Conservation (phyloP, 2,888 invertebrate genomes). For the Lasioglossum zephyrum region DNA sequence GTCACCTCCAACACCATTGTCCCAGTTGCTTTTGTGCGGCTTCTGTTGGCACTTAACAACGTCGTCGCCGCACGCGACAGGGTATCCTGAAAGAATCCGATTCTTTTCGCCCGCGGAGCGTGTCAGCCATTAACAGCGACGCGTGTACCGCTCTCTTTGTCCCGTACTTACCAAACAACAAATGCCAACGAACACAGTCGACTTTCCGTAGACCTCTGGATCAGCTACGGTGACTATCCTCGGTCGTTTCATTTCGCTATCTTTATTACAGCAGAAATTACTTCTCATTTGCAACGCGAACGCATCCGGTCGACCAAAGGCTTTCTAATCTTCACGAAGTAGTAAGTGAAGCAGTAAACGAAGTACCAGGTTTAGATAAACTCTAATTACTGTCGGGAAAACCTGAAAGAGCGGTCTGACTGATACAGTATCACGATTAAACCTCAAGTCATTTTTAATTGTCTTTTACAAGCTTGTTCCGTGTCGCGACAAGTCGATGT, state of each 20-base stretch:
- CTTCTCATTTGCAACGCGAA: not conserved
- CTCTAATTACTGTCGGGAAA: not conserved
- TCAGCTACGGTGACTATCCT: not conserved
- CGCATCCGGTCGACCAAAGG: not conserved
- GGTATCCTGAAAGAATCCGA: slow-evolving; percentile 18
- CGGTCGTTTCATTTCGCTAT: not conserved
- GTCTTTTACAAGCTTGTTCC: not conserved
- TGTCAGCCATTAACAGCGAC: not conserved
- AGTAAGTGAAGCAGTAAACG: not conserved
- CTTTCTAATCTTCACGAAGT: not conserved
- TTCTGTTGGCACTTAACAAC: slow-evolving; percentile 53
- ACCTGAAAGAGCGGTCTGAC: not conserved
- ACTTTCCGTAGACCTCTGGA: not conserved
- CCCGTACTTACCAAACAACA: not conserved
- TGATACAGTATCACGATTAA: not conserved
- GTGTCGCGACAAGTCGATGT: not conserved
- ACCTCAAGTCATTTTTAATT: not conserved
- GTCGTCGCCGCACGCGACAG: slow-evolving; percentile 1
- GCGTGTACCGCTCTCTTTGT: not conserved
- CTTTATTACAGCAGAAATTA: not conserved
- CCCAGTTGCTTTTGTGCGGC: slow-evolving; percentile 66
- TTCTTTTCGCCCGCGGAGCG: slow-evolving; percentile 29
- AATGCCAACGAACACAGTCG: not conserved
- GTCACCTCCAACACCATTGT: slow-evolving; percentile 56
- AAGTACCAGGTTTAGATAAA: not conserved